Conservation (phyloP, 2,797 vertebrate species). For the Rhyacichthys aspro region DNA sequence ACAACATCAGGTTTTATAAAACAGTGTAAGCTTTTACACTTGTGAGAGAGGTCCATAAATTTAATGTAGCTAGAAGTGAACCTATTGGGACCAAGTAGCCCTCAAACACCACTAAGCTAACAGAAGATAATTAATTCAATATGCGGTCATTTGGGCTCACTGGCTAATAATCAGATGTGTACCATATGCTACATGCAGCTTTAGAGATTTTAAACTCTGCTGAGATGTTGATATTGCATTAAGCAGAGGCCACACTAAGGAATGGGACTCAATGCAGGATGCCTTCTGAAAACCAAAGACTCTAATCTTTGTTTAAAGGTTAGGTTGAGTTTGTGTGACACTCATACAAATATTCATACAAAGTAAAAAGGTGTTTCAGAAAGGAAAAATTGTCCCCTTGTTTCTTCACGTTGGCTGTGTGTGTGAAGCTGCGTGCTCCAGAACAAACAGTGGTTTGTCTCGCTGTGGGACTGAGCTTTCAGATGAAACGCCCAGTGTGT, state of each 20-base stretch:
- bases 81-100: not conserved
- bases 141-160: not conserved
- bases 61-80: not conserved
- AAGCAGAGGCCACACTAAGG: too few species aligned
- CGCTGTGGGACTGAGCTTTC: constrained; percentile 39
- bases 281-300: not conserved
- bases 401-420: constrained; percentile 46
- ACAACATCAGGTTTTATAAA: constrained; percentile 10
- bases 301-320: constrained; percentile 25
- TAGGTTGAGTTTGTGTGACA: constrained; percentile 32
- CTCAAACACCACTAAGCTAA: not conserved
- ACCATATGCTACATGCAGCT: too few species aligned
- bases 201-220: too few species aligned
- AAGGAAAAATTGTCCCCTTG: constrained; percentile 42
- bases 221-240: too few species aligned
- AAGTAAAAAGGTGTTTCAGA: constrained; percentile 27
- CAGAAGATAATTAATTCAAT: not conserved
- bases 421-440: constrained; percentile 48
- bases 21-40: constrained; percentile 8
- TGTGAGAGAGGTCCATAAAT: constrained; percentile 3
- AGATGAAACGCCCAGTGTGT: constrained; percentile 58
- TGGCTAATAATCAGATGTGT: too few species aligned
- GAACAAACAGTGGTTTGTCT: constrained; percentile 56
- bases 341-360: constrained; percentile 4
- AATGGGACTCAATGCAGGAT: too few species aligned